Conservation (phyloP, 2,888 invertebrate species). For the Temnothorax ravouxi region DNA sequence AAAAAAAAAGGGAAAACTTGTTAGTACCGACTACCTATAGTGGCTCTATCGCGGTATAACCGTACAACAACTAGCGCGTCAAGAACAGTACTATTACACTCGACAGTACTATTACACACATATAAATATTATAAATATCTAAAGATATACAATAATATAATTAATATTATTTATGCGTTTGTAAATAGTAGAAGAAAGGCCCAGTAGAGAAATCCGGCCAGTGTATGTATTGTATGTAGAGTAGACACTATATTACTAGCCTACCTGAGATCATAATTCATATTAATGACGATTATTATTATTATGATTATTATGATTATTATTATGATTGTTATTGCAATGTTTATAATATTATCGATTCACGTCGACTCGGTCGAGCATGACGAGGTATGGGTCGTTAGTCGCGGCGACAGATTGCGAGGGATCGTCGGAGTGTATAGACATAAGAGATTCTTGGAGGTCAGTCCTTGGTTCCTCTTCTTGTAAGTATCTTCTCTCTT, state of each 20-base stretch:
- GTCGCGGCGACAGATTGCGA: constrained; percentile 73
- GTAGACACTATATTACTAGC: constrained; percentile 81
- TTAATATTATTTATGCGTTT: constrained; percentile 86
- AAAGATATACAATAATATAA: constrained; percentile 79
- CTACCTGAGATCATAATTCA: constrained; percentile 79
- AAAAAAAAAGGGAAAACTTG: constrained; percentile 52
- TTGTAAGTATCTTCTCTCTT: constrained; percentile 68
- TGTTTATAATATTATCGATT: constrained; percentile 83
- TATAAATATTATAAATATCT: constrained; percentile 80
- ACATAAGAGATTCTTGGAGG: background rate
- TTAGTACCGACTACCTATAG: constrained; percentile 71
- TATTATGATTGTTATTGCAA: constrained; percentile 85
- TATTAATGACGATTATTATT: constrained; percentile 81
- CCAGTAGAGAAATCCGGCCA: constrained; percentile 79
- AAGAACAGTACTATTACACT: constrained; percentile 75
- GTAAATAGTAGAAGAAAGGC: constrained; percentile 85
- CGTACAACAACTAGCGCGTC: constrained; percentile 69
- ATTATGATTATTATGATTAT: constrained; percentile 83
- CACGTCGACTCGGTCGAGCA: constrained; percentile 76
- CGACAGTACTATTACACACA: constrained; percentile 74
- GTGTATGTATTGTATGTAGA: constrained; percentile 86
- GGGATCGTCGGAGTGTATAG: constrained; percentile 41
- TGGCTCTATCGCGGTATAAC: constrained; percentile 66
- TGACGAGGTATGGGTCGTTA: constrained; percentile 76
- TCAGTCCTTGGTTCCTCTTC: constrained; percentile 29